Percentiles rank a stretch among this genome's conserved stretches.
Conservation (phyloP, 1,140 invertebrate genomes). For the Aphidius ervi region DNA sequence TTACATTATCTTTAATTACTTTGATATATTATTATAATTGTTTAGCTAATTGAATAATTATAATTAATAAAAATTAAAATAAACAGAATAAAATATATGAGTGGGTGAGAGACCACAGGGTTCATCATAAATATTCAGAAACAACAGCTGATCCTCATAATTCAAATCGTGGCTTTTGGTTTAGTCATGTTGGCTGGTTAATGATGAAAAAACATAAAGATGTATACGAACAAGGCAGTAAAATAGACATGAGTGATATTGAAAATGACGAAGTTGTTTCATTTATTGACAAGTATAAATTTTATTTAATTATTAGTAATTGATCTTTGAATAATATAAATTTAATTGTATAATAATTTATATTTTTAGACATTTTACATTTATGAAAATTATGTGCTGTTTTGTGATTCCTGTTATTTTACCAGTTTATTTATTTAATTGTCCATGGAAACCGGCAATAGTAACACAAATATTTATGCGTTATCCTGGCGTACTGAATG, state of each 20-base stretch:
- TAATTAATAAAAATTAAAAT: constrained; percentile 5
- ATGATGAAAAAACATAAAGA: constrained; percentile 80
- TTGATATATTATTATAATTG: not conserved
- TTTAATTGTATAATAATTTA: no score
- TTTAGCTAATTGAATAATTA: not conserved
- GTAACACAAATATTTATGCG: constrained; percentile 58
- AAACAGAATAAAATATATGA: constrained; percentile 60
- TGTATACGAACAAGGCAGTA: constrained; percentile 66
- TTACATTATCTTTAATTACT: not conserved
- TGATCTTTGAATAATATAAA: no score
- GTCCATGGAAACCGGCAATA: constrained; percentile 51
- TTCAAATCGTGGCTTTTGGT: constrained; percentile 85
- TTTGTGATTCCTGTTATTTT: constrained; percentile 73
- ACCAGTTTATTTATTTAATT: constrained; percentile 67
- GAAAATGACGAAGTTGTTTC: constrained; percentile 67
- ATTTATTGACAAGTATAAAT: constrained; percentile 65
- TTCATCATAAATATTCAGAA: constrained; percentile 89
- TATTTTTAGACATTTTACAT: constrained; percentile 68
- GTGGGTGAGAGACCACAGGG: constrained; percentile 77
- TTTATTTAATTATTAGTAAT: constrained; percentile 21
- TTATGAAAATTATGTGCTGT: constrained; percentile 64
- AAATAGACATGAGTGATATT: constrained; percentile 77
- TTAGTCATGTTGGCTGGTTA: constrained; percentile 87
- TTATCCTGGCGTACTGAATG: constrained; percentile 62
- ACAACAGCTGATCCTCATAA: constrained; percentile 90